Evolutionary conservation across 2,797 vertebrate genomes (phyloP).

Genomic region (Myotis daubentonii): DNA sequence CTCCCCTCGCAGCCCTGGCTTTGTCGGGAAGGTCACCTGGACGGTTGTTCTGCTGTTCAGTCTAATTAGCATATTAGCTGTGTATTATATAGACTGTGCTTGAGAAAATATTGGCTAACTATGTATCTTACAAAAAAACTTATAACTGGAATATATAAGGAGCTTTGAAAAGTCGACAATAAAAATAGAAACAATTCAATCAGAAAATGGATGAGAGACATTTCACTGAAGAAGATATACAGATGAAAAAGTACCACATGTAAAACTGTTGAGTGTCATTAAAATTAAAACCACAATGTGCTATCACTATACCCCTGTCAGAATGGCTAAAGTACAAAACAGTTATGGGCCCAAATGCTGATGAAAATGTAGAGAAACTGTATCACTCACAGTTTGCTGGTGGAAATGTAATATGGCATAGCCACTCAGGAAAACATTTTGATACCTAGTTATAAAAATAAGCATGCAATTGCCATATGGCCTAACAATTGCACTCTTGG

Average conservation of each 20-base stretch:
- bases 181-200: neutral
- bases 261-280: neutral
- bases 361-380: neutral
- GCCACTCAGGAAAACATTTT: neutral
- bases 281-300: neutral
- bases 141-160: neutral
- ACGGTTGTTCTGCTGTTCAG: too few species aligned
- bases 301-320: neutral
- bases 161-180: neutral
- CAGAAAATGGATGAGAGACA: neutral
- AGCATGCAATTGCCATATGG: neutral
- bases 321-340: neutral
- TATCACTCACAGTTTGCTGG: neutral
- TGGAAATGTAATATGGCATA: neutral
- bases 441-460: neutral
- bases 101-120: slow-evolving; percentile 39
- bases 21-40: too few species aligned
- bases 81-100: neutral
- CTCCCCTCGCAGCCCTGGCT: too few species aligned
- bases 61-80: too few species aligned
- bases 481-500: neutral
- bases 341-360: neutral
- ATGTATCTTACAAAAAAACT: neutral
- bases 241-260: neutral
- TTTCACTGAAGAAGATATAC: neutral